Evolutionary conservation across 1,140 invertebrate species (phyloP).

Genomic region (Drosophila ohnishii): DNA sequence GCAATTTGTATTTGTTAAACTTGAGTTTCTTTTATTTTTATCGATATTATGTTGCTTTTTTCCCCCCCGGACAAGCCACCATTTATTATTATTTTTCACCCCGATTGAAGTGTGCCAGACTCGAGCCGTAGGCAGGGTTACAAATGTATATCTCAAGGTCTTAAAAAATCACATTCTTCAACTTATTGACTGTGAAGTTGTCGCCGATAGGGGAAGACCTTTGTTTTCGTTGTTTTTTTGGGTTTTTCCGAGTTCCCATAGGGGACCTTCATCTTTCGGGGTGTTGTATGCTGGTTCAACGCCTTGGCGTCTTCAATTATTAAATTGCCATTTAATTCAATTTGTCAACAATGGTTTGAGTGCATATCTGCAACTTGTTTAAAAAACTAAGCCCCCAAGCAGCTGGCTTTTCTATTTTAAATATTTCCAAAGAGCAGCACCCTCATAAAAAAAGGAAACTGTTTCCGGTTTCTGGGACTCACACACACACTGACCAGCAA

Average conservation of each 20-base stretch:
- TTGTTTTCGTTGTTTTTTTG: constrained; percentile 29
- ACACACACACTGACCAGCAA: constrained; percentile 37
- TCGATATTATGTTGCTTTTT: constrained; percentile 14
- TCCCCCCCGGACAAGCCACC: constrained; percentile 10
- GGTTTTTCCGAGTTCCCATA: constrained; percentile 34
- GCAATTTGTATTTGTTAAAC: constrained; percentile 61
- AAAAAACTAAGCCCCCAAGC: constrained; percentile 23
- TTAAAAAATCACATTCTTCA: constrained; percentile 29
- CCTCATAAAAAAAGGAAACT: constrained; percentile 70
- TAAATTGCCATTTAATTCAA: constrained; percentile 71
- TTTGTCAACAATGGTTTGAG: constrained; percentile 68
- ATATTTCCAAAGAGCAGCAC: constrained; percentile 41
- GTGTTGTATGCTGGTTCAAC: constrained; percentile 61
- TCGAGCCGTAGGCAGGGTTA: constrained; percentile 14
- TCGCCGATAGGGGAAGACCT: constrained; percentile 56
- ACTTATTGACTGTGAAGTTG: constrained; percentile 65
- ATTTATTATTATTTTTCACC: constrained; percentile 20
- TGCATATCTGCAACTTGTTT: constrained; percentile 33
- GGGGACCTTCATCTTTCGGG: constrained; percentile 45
- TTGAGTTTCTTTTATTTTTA: constrained; percentile 45
- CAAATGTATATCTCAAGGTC: constrained; percentile 10
- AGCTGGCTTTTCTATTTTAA: constrained; percentile 39
- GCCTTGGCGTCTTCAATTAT: constrained; percentile 61
- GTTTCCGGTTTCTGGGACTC: constrained; percentile 62
- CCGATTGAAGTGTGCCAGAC: constrained; percentile 56